Base-by-base conservation (phyloP, 2,888 invertebrate genomes). In the Sphaerophoria taeniata region DNA sequence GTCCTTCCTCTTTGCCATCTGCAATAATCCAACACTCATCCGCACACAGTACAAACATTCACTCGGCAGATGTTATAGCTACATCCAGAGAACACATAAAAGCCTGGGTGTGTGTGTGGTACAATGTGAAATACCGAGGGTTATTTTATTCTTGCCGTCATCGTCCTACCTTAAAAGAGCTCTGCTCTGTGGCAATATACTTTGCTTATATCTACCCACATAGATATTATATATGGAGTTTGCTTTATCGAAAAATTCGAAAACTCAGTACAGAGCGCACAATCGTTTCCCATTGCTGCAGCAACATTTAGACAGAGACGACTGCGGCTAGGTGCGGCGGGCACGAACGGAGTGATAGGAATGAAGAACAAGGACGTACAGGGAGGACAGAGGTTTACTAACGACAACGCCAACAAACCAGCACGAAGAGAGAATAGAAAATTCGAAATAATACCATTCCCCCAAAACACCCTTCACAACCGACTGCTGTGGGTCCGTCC, bases 231-330 rank as follows among this genome's bases (percentile, higher is more conserved):
- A 76, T 9, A 49, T 58, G 53, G 70, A 53, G 70, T 77, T 51
- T 61, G 63, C 16, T 74, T 65, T 71, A 83, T 78, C 74, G 69
- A 79, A 71, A 70, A 77, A 73, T 51, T 53, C 71, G 76, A 72
- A 60, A 67, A 53, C 67, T 39, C 63, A 72, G 55, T 72, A 85
- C 70, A 65, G 24, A 24, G 85, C 85, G 85, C 85, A 85, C 80
- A 85, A 85, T 85, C 85, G 81, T 49, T 73, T 77, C 65, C 70
- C 60, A 74, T 56, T 80, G 81, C 81, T 76, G 76, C 63, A 56
- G 49, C 11, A 61, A 69, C 45, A 6, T 69, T 67, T 63, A 9
- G 67, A 63, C 55, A 24, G 58, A 67, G 85, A 47, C 56, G 73
- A 39, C 43, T 6, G 6, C 3, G 24, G 6, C 16, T 4, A 12